Evolutionary conservation across 2,888 invertebrate species (phyloP), one percentile per base, ranked within the genome.

Genomic region (Galeruca laticollis): DNA sequence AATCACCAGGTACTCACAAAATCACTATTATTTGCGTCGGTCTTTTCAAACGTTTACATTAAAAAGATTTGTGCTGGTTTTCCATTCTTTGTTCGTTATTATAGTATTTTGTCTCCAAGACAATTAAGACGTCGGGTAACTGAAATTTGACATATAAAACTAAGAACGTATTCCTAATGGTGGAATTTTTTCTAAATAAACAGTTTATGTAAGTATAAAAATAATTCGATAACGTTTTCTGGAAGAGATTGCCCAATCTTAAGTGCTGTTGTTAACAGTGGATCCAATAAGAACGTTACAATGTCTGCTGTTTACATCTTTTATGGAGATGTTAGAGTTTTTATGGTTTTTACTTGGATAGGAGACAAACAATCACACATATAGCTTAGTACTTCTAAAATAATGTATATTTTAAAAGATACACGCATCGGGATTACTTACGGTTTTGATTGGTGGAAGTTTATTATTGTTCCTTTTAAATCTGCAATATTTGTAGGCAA

Each of bases 181-280:
- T 47, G 15, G 8, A 9, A 47, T 47, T 6, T 47, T 8, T 47
- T 47, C 15, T 15, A 15, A 18, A 18, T 47, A 47, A 47, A 47
- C 18, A 18, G 18, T 47, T 47, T 47, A 47, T 47, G 47, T 47
- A 18, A 15, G 47, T 47, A 47, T 47, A 18, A 47, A 47, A 18
- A 18, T 47, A 47, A 47, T 47, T 47, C 47, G 18, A 47, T 47
- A 47, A 15, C 47, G 47, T 47, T 47, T 47, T 15, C 8, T 18
- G 47, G 15, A 18, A 18, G 47, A 47, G 18, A 47, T 47, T 47
- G 6, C 18, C 9, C 9, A 47, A 18, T 8, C 47, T 47, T 47
- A 47, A 47, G 47, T 18, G 18, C 18, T 15, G 47, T 47, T 47
- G 47, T 47, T 15, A 47, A 47, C 47, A 18, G 47, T 47, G 47